Conservation (phyloP, 2,888 invertebrate genomes). For the Athalia rosae region DNA sequence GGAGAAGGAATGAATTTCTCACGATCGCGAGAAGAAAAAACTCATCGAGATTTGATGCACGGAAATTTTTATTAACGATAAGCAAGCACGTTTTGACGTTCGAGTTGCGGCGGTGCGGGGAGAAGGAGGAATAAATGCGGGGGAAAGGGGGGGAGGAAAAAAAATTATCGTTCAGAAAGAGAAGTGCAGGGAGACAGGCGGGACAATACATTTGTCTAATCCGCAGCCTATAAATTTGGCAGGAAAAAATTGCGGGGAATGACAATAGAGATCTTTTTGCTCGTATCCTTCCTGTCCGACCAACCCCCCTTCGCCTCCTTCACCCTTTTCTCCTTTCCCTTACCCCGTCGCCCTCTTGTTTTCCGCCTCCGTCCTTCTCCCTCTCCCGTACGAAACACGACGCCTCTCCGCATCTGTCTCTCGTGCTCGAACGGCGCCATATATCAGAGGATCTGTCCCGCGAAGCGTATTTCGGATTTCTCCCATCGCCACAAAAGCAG, state of each 20-base stretch:
- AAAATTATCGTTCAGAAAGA: too few relatives aligned
- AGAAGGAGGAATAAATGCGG: not conserved
- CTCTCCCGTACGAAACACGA: slow-evolving; percentile 2
- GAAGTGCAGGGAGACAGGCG: not conserved
- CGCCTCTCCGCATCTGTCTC: slow-evolving; percentile 37
- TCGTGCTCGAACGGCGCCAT: slow-evolving; percentile 45
- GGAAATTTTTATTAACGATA: not conserved
- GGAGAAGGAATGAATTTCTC: too few relatives aligned
- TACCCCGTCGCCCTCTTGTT: slow-evolving; percentile 34
- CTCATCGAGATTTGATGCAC: not conserved
- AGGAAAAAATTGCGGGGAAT: slow-evolving; percentile 38
- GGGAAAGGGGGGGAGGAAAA: not conserved
- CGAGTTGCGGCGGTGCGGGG: not conserved
- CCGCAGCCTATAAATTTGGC: slow-evolving; percentile 41
- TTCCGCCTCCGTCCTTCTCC: slow-evolving; percentile 2
- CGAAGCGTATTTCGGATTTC: slow-evolving; percentile 56
- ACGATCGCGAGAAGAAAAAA: not conserved
- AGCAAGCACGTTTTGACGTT: not conserved
- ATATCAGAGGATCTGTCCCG: slow-evolving; percentile 57
- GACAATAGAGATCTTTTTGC: slow-evolving; percentile 49
- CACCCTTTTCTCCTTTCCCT: slow-evolving; percentile 36
- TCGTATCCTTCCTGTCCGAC: slow-evolving; percentile 47
- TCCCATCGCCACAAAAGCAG: slow-evolving; percentile 41
- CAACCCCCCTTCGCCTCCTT: slow-evolving; percentile 28
- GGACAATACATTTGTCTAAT: slow-evolving; percentile 42